Evolutionary conservation across 2,888 invertebrate genomes (phyloP).

Genomic region (Ctenicera cuprea): DNA sequence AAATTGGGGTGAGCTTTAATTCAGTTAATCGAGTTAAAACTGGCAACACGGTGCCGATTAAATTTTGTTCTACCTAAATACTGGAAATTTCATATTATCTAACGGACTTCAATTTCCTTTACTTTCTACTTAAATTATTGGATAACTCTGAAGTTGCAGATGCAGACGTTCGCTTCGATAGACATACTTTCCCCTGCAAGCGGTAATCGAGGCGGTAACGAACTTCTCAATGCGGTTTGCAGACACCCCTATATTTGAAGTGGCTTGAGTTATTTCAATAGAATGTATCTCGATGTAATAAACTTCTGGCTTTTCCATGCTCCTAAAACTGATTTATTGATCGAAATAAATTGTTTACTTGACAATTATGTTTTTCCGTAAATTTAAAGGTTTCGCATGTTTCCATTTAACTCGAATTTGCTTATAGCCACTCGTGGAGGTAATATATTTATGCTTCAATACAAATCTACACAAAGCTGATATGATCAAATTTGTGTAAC

Average conservation of each 20-base stretch:
- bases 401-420: too few relatives aligned
- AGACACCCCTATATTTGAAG: not conserved
- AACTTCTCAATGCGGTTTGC: not conserved
- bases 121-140: conserved; percentile 18
- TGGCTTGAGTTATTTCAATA: not conserved
- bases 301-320: too few relatives aligned
- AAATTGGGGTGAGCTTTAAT: not conserved
- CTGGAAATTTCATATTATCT: conserved; percentile 2
- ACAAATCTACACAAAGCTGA: too few relatives aligned
- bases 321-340: too few relatives aligned
- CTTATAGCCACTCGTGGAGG: too few relatives aligned
- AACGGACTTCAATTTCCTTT: conserved; percentile 9
- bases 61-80: conserved; percentile 2
- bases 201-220: not conserved
- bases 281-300: too few relatives aligned
- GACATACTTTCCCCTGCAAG: not conserved
- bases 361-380: too few relatives aligned
- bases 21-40: not conserved
- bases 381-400: too few relatives aligned
- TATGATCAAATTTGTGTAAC: too few relatives aligned
- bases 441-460: too few relatives aligned
- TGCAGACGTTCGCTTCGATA: not conserved
- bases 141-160: conserved; percentile 1
- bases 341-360: too few relatives aligned
- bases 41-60: not conserved